These are phyloP conservation scores for Melinopterus prodromus DNA, from an alignment of 2,888 invertebrate species.

Conservation along the genomic window DNA sequence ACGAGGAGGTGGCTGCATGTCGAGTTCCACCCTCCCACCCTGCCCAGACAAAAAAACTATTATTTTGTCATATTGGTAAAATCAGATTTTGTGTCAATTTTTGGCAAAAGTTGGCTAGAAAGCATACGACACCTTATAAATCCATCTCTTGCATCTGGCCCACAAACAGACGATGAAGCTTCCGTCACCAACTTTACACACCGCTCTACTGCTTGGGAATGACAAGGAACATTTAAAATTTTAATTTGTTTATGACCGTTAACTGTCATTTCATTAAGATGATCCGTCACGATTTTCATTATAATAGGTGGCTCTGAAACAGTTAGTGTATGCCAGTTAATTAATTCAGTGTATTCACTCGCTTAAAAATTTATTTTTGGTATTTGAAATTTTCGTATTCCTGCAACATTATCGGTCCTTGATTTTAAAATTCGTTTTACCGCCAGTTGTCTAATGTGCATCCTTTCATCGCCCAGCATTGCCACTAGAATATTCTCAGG, in stretches of 20 bases:
- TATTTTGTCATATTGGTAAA: no score
- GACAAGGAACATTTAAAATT: slow-evolving; percentile 34
- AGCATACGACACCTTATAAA: slow-evolving; percentile 25
- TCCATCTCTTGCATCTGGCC: slow-evolving; percentile 22
- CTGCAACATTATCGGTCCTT: slow-evolving; percentile 24
- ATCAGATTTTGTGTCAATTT: slow-evolving; percentile 31
- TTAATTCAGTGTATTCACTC: slow-evolving; percentile 23
- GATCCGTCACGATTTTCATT: neutral
- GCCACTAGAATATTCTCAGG: slow-evolving; percentile 47
- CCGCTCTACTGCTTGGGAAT: slow-evolving; percentile 40
- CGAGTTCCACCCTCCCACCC: no score
- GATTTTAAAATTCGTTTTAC: slow-evolving; percentile 44
- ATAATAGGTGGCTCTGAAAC: slow-evolving; percentile 24
- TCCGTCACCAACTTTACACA: slow-evolving; percentile 38
- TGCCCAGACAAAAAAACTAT: no score
- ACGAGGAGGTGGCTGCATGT: no score
- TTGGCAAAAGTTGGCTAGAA: slow-evolving; percentile 25
- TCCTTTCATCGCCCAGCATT: slow-evolving; percentile 43
- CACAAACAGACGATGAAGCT: slow-evolving; percentile 23
- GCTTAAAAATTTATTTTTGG: slow-evolving; percentile 31
- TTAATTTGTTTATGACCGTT: slow-evolving; percentile 15
- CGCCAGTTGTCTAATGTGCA: slow-evolving; percentile 44
- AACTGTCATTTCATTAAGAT: neutral
- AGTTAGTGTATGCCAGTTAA: slow-evolving; percentile 12
- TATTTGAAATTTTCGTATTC: slow-evolving; percentile 20